A percentile compares a stretch with the other conserved stretches of the same genome.
phyloP scores from a whole-genome alignment of 1,140 invertebrate genomes.

The Tribolium castaneum region DNA sequence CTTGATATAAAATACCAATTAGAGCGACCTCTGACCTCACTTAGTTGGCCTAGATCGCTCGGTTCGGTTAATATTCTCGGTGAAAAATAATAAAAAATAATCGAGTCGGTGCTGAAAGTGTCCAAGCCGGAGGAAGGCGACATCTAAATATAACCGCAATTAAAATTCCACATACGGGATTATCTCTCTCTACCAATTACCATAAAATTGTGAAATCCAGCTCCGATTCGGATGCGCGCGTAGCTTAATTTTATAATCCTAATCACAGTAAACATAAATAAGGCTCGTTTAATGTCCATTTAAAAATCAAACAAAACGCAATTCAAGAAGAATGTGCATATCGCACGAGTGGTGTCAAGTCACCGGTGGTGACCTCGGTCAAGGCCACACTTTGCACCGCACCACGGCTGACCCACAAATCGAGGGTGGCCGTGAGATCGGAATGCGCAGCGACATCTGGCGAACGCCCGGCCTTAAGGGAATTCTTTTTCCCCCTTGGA shows the following conservation, averaged over 20 bases:
- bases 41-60: conserved; percentile 17
- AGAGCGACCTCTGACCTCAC: conserved; percentile 39
- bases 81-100: not conserved
- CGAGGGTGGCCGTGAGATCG: not conserved
- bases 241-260: conserved; percentile 27
- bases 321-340: not conserved
- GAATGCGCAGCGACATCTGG: not conserved
- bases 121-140: not conserved
- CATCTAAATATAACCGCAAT: conserved; percentile 35
- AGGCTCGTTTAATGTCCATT: conserved; percentile 18
- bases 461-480: not conserved
- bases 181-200: conserved; percentile 33
- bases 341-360: conserved; percentile 36
- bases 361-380: conserved; percentile 36
- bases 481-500: not conserved
- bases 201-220: conserved; percentile 31
- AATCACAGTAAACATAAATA: conserved; percentile 33
- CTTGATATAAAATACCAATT: conserved; percentile 39
- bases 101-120: not conserved
- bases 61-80: not conserved
- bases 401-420: conserved; percentile 13
- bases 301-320: not conserved
- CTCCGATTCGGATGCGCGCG: not conserved
- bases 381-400: conserved; percentile 20
- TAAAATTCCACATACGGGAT: conserved; percentile 32